Base-by-base conservation (phyloP, 2,113 vertebrate genomes). In the Copsychus sechellarum region DNA sequence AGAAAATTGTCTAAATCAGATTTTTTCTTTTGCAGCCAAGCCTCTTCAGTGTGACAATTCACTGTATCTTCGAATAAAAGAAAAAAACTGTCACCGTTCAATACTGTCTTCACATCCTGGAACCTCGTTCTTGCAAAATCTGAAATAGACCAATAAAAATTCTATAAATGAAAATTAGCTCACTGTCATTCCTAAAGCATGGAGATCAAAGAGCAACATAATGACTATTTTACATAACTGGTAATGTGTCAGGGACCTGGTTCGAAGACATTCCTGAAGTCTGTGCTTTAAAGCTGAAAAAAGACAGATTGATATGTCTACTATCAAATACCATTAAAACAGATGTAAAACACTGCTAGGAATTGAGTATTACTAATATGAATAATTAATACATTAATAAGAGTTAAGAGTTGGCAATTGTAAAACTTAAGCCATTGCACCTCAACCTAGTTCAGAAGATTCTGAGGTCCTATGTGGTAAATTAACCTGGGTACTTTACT, bases 121-220 rank as follows among this genome's bases (percentile, higher is more conserved):
- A 99, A 72, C 99, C 99, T 71, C 99, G 98, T 93, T 99, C 99
- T 98, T 99, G 99, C 97, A 99, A 98, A 98, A 99, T 99, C 99
- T 99, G 98, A 80, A 98, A 97, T 29, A 97, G 80, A 95, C 7
- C 36, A 93, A 81, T 25, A 90, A 85, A 80, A 62, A 91, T 64
- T 51, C 86, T 33, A 53, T 80, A 69, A 91, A 78, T 88, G 34
- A 86, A 81, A 81, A 89, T 94, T 43, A 42, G 2, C 34, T 85
- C 56, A 82, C 4, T 26, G 54, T 86, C 64, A 81, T 92, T 92
- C 56, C 79, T 81, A 76, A 82, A 83, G 34, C 56, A 53, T 11
- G 50, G 47, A 90, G 54, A 11, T 93, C 48, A 71, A 65, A 83
- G n/a, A 86, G 36, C 50, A 88, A 48, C 26, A 64, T 13, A 53